Percentiles rank a stretch among this genome's conserved stretches.
Evolutionary conservation across 2,113 vertebrate genomes (phyloP).

Genomic region (Delphinapterus leucas): DNA sequence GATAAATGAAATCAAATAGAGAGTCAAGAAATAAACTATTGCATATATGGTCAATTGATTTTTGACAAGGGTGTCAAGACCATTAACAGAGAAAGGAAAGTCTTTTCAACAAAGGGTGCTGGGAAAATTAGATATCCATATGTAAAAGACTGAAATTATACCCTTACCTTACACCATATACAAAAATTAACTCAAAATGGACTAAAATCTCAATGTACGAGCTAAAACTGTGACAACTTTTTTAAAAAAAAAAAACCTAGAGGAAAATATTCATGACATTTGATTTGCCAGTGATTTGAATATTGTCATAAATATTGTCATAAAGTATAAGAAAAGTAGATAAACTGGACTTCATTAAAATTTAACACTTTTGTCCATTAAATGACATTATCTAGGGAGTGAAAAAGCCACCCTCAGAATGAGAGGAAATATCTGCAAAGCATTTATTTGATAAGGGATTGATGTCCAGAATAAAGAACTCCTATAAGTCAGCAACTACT

Average conservation of each 20-base stretch:
- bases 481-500: background rate
- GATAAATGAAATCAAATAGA: background rate
- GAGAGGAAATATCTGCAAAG: background rate
- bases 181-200: background rate
- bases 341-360: background rate
- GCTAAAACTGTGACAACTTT: background rate
- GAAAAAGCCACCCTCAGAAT: background rate
- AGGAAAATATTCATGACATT: background rate
- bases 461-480: background rate
- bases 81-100: background rate
- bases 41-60: background rate
- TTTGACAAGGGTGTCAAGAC: background rate
- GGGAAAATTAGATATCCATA: background rate
- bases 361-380: background rate
- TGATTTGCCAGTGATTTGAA: background rate
- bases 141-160: background rate
- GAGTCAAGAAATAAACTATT: background rate
- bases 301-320: background rate
- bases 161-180: background rate
- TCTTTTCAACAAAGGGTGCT: background rate
- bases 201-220: background rate
- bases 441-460: background rate
- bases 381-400: background rate
- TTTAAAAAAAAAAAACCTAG: background rate
- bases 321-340: background rate